A percentile compares a stretch with the other conserved stretches of the same genome.
Conservation (phyloP, 2,797 vertebrate genomes). For the Megalops cyprinoides region DNA sequence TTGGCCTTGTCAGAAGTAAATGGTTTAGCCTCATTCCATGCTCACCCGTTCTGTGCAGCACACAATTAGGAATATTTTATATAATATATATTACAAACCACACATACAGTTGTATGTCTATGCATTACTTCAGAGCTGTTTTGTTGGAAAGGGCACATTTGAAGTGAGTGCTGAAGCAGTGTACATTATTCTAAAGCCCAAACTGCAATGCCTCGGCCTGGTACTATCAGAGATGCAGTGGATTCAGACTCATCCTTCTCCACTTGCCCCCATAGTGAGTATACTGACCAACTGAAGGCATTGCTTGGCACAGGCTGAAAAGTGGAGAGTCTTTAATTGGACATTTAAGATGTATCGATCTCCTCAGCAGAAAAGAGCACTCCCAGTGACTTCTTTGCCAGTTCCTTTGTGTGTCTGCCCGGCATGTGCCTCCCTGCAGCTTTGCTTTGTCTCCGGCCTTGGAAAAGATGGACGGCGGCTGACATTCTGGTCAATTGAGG, state of each 20-base stretch:
- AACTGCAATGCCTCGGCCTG: not conserved
- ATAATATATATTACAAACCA: too few relatives aligned
- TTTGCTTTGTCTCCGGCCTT: not conserved
- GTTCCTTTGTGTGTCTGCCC: not conserved
- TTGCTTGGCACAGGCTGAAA: constrained; percentile 10
- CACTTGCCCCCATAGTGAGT: not conserved
- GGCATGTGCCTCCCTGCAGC: not conserved
- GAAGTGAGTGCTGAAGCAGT: not conserved
- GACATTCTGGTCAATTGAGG: too few relatives aligned
- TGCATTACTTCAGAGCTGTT: too few relatives aligned
- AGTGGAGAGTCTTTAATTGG: not conserved
- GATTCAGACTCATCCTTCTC: not conserved
- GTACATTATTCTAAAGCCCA: not conserved
- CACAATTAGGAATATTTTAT: too few relatives aligned
- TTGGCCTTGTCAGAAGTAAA: too few relatives aligned
- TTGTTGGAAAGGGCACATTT: too few relatives aligned
- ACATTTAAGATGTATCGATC: constrained; percentile 30
- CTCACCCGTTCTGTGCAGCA: too few relatives aligned
- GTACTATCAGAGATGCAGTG: not conserved
- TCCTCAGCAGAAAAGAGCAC: not conserved
- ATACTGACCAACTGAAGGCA: constrained; percentile 7
- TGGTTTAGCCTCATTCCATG: too few relatives aligned
- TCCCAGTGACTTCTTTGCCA: constrained; percentile 27
- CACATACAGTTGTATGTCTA: too few relatives aligned
- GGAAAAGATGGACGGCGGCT: too few relatives aligned